Percentiles rank a stretch among this genome's conserved stretches.
phyloP scores from a whole-genome alignment of 2,113 vertebrate species.

The Typhlomys cinereus region DNA sequence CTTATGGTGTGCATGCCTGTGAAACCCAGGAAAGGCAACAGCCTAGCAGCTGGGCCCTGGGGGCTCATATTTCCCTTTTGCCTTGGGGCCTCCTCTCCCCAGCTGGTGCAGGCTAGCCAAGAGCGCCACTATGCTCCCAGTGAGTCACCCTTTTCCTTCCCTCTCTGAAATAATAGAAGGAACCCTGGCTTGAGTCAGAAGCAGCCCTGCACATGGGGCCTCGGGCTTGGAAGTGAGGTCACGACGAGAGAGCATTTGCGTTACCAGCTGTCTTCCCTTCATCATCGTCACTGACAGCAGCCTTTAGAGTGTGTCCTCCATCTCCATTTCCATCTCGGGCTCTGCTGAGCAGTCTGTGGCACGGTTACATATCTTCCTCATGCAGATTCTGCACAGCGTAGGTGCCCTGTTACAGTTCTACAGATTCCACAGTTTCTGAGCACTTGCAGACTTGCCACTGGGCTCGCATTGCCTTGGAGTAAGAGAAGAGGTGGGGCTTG shows the following conservation, averaged over 20 bases:
- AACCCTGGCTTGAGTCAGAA: constrained; percentile 55
- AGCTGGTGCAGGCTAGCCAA: constrained; percentile 47
- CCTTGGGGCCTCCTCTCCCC: constrained; percentile 1
- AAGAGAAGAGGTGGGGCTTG: not conserved
- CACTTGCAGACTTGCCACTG: not conserved
- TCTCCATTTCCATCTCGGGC: not conserved
- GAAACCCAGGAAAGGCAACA: constrained; percentile 35
- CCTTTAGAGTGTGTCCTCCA: not conserved
- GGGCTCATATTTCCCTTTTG: constrained; percentile 49
- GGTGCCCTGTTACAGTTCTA: not conserved
- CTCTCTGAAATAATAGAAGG: constrained; percentile 49
- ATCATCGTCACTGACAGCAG: fast-evolving
- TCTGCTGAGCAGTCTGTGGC: not conserved
- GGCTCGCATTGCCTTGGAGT: not conserved
- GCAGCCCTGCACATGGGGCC: constrained; percentile 37
- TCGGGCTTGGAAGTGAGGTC: constrained; percentile 26
- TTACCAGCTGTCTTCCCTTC: not conserved
- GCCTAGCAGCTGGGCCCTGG: not conserved
- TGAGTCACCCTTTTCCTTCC: constrained; percentile 62
- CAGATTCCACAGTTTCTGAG: not conserved
- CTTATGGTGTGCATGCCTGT: not conserved
- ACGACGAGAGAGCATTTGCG: not conserved
- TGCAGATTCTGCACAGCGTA: not conserved
- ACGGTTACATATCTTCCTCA: not conserved
- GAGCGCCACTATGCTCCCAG: not conserved